phyloP scores from a whole-genome alignment of 2,113 vertebrate genomes.

The Plotosus lineatus region DNA sequence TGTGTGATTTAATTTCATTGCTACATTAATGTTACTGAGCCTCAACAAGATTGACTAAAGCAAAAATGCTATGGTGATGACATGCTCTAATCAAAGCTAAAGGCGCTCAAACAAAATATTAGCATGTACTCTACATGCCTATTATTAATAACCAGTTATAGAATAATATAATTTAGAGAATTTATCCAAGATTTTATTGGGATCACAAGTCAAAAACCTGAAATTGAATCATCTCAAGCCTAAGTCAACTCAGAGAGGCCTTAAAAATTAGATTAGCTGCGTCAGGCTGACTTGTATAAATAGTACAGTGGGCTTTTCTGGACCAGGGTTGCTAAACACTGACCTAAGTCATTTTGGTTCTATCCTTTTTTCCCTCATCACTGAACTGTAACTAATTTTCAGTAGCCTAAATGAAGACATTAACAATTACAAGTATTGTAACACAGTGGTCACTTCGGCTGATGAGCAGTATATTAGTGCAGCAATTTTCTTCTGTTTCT shows the following conservation, averaged over 20 bases:
- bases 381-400: not conserved
- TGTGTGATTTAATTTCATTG: no score
- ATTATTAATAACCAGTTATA: not conserved
- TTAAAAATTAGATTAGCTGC: not conserved
- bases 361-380: not conserved
- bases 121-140: no score
- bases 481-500: not conserved
- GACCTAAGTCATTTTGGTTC: not conserved
- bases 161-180: not conserved
- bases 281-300: not conserved
- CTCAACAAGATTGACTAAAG: no score
- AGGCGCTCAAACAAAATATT: no score
- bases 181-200: not conserved
- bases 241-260: not conserved
- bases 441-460: not conserved
- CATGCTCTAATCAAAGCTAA: no score
- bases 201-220: not conserved
- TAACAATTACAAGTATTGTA: not conserved
- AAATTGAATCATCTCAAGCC: not conserved
- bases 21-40: no score
- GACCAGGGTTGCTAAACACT: constrained; percentile 20
- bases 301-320: not conserved
- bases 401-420: not conserved
- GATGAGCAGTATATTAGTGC: not conserved
- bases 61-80: no score